A percentile compares a stretch with the other conserved stretches of the same genome.
Evolutionary conservation across 2,888 invertebrate genomes (phyloP).

Genomic region (Brenthis hecate): DNA sequence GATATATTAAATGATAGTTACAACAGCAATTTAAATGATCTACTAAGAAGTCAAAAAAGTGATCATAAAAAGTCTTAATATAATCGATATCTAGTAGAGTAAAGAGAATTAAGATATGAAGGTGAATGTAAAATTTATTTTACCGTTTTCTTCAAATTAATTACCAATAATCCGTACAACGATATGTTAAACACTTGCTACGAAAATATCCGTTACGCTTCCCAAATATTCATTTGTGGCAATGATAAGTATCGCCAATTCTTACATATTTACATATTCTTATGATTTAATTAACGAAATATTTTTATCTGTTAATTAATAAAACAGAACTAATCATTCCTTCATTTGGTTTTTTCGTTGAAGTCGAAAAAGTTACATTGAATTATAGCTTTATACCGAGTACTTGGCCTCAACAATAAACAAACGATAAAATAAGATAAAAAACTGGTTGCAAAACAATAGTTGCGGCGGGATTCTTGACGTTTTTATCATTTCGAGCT

Average conservation of each 20-base stretch:
- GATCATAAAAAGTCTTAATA: not conserved
- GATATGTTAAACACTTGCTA: slow-evolving; percentile 8
- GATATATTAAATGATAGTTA: slow-evolving; percentile 8
- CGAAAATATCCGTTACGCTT: slow-evolving; percentile 23
- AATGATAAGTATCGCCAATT: slow-evolving; percentile 23
- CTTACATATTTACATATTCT: slow-evolving; percentile 18
- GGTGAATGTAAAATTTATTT: slow-evolving; percentile 9
- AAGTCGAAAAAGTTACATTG: slow-evolving; percentile 30
- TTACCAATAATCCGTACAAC: slow-evolving; percentile 4
- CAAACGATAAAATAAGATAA: slow-evolving; percentile 55
- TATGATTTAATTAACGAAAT: slow-evolving; percentile 2
- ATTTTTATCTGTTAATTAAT: slow-evolving; percentile 34
- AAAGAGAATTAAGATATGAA: not conserved
- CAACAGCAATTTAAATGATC: slow-evolving; percentile 3
- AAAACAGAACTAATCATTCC: slow-evolving; percentile 8
- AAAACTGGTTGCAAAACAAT: slow-evolving; percentile 74
- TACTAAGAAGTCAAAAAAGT: slow-evolving; percentile 1
- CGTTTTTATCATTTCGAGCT: slow-evolving; percentile 79
- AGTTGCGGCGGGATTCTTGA: slow-evolving; percentile 72
- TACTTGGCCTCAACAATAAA: slow-evolving; percentile 60
- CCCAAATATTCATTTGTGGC: slow-evolving; percentile 3
- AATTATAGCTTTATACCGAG: slow-evolving; percentile 48
- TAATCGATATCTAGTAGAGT: slow-evolving; percentile 14
- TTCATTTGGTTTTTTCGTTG: not conserved
- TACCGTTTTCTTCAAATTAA: slow-evolving; percentile 25